phyloP scores from a whole-genome alignment of 2,113 vertebrate species.

The Mesitornis unicolor region DNA sequence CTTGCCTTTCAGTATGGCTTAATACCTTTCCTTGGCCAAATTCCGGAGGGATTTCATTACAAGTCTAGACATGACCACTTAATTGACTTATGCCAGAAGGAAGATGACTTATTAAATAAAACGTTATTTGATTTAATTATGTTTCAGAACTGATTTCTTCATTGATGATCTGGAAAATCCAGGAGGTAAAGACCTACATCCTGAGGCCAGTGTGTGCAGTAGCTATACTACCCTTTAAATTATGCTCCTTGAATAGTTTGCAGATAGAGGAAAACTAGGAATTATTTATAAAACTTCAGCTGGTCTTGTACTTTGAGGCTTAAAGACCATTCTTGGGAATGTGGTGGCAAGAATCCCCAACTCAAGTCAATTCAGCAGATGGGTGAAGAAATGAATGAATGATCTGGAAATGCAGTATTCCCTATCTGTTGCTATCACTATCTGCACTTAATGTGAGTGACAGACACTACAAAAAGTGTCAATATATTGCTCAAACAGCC shows the following conservation, averaged over 20 bases:
- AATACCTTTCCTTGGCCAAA: background rate
- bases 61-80: background rate
- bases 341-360: background rate
- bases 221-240: background rate
- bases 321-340: background rate
- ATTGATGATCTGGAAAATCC: background rate
- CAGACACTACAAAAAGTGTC: background rate
- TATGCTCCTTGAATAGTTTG: background rate
- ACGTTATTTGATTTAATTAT: background rate
- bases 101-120: background rate
- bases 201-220: background rate
- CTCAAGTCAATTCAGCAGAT: background rate
- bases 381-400: background rate
- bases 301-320: background rate
- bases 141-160: background rate
- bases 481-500: background rate
- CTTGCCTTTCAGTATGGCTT: background rate
- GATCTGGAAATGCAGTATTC: background rate
- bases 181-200: background rate
- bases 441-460: background rate
- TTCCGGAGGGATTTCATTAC: background rate
- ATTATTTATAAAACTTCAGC: background rate
- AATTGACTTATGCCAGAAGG: background rate
- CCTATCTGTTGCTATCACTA: background rate
- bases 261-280: background rate